Evolutionary conservation across 1,140 invertebrate genomes (phyloP).

Genomic region (Listronotus oregonensis): DNA sequence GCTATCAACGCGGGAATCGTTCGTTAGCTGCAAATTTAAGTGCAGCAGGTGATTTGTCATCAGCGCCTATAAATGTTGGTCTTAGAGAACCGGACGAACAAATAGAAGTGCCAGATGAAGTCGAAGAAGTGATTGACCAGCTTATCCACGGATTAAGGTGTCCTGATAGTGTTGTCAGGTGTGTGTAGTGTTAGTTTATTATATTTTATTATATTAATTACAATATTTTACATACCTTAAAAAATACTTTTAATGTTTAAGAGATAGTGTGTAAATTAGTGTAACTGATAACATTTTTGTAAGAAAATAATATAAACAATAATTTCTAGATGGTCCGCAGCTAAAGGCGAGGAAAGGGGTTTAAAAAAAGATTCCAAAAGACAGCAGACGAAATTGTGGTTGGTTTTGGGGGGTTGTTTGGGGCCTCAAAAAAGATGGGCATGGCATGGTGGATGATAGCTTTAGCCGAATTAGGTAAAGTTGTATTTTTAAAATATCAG

Average conservation of each 20-base stretch:
- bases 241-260: no score
- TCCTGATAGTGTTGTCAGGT: constrained; percentile 77
- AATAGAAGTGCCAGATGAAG: constrained; percentile 71
- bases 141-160: constrained; percentile 80
- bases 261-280: no score
- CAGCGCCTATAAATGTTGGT: constrained; percentile 44
- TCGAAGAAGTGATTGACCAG: constrained; percentile 93
- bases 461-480: constrained; percentile 90
- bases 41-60: no score
- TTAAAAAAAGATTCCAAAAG: constrained; percentile 84
- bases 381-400: constrained; percentile 90
- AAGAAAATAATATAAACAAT: no score
- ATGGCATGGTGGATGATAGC: constrained; percentile 97
- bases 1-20: constrained; percentile 84
- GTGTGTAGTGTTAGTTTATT: no score
- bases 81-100: constrained; percentile 55
- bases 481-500: no score
- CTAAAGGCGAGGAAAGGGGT: constrained; percentile 94
- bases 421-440: constrained; percentile 81
- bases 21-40: constrained; percentile 72
- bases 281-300: no score
- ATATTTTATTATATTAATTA: no score
- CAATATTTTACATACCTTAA: no score
- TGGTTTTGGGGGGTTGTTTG: constrained; percentile 86
- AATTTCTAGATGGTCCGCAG: constrained; percentile 88